Evolutionary conservation across 2,888 invertebrate species (phyloP), one percentile per base, ranked within the genome.

Genomic region (Linyphia triangularis): DNA sequence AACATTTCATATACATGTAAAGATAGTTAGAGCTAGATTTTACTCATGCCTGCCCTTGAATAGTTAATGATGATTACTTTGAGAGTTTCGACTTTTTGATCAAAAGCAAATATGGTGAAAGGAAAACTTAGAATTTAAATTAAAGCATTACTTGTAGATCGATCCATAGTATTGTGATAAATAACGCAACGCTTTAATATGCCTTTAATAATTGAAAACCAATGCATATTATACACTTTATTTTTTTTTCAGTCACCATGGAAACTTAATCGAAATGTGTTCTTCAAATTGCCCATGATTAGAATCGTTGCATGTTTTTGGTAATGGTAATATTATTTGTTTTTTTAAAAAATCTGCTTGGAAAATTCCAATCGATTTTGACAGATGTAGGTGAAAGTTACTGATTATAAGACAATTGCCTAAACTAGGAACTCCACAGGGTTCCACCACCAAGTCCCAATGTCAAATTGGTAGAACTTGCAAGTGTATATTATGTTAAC

Each of bases 121-220:
- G 9, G 9, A 33, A 33, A 33, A 33, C 9, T 4, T 33, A 9
- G 33, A 51, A 51, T 16, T n/a, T n/a, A 13, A n/a, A 51, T n/a
- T 9, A 16, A 16, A 16, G 51, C 16, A 77, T 6, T 61, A 28
- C n/a, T 16, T 61, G 24, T 63, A 26, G 33, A 63, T 77, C 40
- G 40, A 63, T 16, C 16, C 37, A 33, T 22, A 30, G 26, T 16
- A 77, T 13, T 63, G 24, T 9, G 59, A 67, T 81, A 69, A 81
- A 33, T 67, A 69, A 59, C n/a, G 69, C 22, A 28, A 59, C n/a
- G n/a, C n/a, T n/a, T n/a, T n/a, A n/a, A n/a, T n/a, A n/a, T 61
- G 28, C 40, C 30, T 61, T 61, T 43, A 72, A 72, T 33, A 82
- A 82, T 82, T 59, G 82, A 70, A 82, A 61, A 61, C 82, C 59